phyloP scores from a whole-genome alignment of 2,888 invertebrate genomes.

The Caenorhabditis afra region DNA sequence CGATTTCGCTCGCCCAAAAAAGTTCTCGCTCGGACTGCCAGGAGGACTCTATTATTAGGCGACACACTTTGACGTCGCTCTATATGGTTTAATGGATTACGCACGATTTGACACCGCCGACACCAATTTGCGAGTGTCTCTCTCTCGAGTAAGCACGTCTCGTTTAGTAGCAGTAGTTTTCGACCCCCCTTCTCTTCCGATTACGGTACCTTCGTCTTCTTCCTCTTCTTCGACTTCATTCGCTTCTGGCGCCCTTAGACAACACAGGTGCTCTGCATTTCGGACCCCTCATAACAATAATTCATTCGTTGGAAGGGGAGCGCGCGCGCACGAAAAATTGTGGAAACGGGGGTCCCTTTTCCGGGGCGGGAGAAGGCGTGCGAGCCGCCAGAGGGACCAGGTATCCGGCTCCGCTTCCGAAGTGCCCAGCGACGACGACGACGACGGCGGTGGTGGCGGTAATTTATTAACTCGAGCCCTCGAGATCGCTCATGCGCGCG shows the following conservation, averaged over 20 bases:
- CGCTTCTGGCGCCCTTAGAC: neutral
- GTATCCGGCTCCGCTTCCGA: constrained; percentile 26
- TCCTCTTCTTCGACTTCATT: too few species aligned
- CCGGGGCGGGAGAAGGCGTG: constrained; percentile 7
- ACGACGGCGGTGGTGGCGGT: constrained; percentile 19
- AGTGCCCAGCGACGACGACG: too few species aligned
- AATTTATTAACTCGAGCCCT: constrained; percentile 52
- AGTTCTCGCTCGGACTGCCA: constrained; percentile 1
- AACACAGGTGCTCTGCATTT: neutral
- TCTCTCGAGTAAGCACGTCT: neutral
- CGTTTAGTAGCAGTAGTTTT: neutral
- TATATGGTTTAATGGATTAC: constrained; percentile 57
- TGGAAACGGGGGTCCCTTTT: constrained; percentile 16
- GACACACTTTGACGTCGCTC: neutral
- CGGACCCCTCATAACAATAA: constrained; percentile 27
- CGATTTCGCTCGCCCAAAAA: constrained; percentile 9
- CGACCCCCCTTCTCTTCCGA: neutral
- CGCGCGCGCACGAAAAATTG: constrained; percentile 3
- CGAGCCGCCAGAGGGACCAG: constrained; percentile 20
- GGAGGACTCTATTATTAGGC: constrained; percentile 28
- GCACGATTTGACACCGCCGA: constrained; percentile 57
- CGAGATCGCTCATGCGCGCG: constrained; percentile 34
- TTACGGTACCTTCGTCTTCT: constrained; percentile 1
- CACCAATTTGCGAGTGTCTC: constrained; percentile 39
- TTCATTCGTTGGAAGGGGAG: constrained; percentile 7